Conservation (phyloP, 2,888 invertebrate species). For the Callimorpha dominula region DNA sequence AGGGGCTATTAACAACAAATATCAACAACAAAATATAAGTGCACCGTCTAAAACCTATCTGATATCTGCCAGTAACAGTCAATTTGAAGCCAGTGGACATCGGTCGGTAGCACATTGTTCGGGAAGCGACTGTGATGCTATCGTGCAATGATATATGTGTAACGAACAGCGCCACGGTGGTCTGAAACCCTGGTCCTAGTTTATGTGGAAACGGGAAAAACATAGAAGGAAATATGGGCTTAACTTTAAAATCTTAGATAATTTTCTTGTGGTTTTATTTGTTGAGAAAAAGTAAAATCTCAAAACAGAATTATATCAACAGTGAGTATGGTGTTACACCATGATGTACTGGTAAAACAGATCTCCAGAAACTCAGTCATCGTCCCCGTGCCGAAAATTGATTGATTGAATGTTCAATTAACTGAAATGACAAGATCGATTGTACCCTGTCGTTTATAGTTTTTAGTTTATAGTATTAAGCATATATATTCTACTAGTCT, state of each 20-base stretch:
- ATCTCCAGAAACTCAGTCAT: too few relatives aligned
- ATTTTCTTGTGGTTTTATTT: background rate
- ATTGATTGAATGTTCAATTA: too few relatives aligned
- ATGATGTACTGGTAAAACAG: too few relatives aligned
- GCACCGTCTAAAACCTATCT: slow-evolving; percentile 49
- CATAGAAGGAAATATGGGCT: slow-evolving; percentile 19
- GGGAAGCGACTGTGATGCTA: slow-evolving; percentile 49
- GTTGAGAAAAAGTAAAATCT: too few relatives aligned
- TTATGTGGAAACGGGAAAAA: slow-evolving; percentile 53
- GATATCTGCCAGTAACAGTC: slow-evolving; percentile 55
- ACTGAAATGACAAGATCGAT: too few relatives aligned
- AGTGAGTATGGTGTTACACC: too few relatives aligned
- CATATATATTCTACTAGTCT: too few relatives aligned
- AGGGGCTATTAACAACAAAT: slow-evolving; percentile 45
- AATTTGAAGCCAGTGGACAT: slow-evolving; percentile 51
- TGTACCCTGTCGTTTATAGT: too few relatives aligned
- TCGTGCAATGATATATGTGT: slow-evolving; percentile 55
- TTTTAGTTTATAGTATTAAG: too few relatives aligned
- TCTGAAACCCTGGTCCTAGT: slow-evolving; percentile 35
- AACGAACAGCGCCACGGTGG: slow-evolving; percentile 51
- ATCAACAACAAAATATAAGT: slow-evolving; percentile 54
- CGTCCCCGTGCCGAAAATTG: too few relatives aligned
- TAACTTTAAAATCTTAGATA: background rate
- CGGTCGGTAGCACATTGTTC: slow-evolving; percentile 54
- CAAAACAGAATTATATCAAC: too few relatives aligned